Evolutionary conservation across 2,888 invertebrate species (phyloP).

Genomic region (Scaptomyza cyrtandrae): DNA sequence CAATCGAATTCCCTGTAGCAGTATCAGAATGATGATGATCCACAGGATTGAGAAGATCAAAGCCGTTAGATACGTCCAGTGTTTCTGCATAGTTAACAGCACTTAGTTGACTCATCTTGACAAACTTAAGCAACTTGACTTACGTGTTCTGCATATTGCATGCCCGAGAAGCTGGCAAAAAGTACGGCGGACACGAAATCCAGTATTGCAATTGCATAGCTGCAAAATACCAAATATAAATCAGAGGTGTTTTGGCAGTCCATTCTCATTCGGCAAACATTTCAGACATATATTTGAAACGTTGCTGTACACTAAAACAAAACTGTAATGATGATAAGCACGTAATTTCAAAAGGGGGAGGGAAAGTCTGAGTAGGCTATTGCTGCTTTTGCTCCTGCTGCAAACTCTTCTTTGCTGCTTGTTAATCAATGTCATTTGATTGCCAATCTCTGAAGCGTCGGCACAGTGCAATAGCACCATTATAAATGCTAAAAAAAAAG

Average conservation of each 20-base stretch:
- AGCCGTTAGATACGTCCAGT: conserved; percentile 57
- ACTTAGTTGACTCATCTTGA: not conserved
- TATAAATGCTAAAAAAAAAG: not conserved
- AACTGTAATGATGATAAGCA: conserved; percentile 78
- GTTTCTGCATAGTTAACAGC: conserved; percentile 26
- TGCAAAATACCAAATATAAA: conserved; percentile 68
- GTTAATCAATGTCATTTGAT: conserved; percentile 75
- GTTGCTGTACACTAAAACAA: conserved; percentile 68
- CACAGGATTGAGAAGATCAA: conserved; percentile 62
- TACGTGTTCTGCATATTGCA: conserved; percentile 57
- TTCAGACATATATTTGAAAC: conserved; percentile 22
- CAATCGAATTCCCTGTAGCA: conserved; percentile 49
- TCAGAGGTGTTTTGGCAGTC: conserved; percentile 13
- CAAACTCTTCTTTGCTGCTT: conserved; percentile 30
- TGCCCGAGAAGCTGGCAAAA: conserved; percentile 59
- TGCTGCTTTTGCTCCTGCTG: conserved; percentile 10
- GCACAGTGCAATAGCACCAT: conserved; percentile 45
- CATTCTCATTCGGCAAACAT: conserved; percentile 33
- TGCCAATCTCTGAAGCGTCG: conserved; percentile 41
- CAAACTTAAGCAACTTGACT: conserved; percentile 27
- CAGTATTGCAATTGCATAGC: conserved; percentile 67
- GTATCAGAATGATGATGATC: conserved; percentile 49
- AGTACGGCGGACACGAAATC: conserved; percentile 67
- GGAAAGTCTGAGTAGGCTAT: not conserved
- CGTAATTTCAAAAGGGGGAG: conserved; percentile 52